Percentiles rank a stretch among this genome's conserved stretches.
These are phyloP conservation scores for Pantherophis guttatus DNA, from an alignment of 2,113 vertebrate genomes.

Conservation along the genomic window DNA sequence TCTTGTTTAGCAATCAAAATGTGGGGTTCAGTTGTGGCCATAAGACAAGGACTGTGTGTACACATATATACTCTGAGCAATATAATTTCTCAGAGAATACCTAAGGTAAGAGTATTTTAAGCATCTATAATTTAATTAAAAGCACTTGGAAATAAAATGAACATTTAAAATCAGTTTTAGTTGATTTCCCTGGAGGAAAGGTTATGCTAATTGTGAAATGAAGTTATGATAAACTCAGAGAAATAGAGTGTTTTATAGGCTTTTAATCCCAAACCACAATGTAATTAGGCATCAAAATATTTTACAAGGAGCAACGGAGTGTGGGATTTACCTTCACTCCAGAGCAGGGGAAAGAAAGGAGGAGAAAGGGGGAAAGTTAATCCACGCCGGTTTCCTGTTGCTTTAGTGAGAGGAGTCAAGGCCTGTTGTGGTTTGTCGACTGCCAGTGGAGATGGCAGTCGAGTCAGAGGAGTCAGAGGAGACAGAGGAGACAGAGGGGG, in stretches of 20 bases:
- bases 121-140: neutral
- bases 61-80: neutral
- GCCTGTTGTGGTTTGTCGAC: too few species aligned
- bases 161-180: slow-evolving; percentile 14
- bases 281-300: slow-evolving; percentile 41
- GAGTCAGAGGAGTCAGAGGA: too few species aligned
- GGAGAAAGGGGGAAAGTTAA: neutral
- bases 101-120: neutral
- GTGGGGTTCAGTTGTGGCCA: neutral
- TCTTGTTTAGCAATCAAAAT: neutral
- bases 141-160: neutral
- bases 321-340: neutral
- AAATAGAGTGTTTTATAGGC: slow-evolving; percentile 22
- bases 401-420: neutral
- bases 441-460: too few species aligned
- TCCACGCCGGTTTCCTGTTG: neutral
- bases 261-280: slow-evolving; percentile 33
- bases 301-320: neutral
- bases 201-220: slow-evolving; percentile 29
- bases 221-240: slow-evolving; percentile 37
- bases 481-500: too few species aligned
- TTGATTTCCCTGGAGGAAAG: slow-evolving; percentile 25
- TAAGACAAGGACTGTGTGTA: neutral
- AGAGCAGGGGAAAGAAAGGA: neutral
- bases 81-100: neutral